Evolutionary conservation across 1,140 invertebrate genomes (phyloP), one percentile per base, ranked within the genome.

Genomic region (Papilio glaucus): DNA sequence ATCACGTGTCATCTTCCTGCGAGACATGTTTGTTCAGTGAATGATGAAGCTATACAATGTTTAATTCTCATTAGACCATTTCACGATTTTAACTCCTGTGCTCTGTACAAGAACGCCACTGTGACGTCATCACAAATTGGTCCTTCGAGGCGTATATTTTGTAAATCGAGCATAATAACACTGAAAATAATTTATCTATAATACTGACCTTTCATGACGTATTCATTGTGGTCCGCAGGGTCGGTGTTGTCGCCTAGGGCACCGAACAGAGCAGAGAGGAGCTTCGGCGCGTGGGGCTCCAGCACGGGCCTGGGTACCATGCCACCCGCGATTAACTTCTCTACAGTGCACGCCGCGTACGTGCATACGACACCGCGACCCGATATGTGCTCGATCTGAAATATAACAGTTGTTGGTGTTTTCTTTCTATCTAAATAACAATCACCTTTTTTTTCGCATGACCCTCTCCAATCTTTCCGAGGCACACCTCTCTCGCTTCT

Each of bases 181-280:
- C n/a, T n/a, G 0, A 0, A 21, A 57, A 57, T 9, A 2, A 8
- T 9, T 18, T 57, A 10, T 24, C 4, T 24, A 3, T 12, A 12
- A 12, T 3, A 57, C 49, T 12, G 13, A 96, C 96, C 96, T 95
- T 98, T 99, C 98, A 99, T 99, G 0, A 98, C 95, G 86, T 99
- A 99, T 93, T 99, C 98, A 93, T 99, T 99, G 93, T 99, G 98
- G 77, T 96, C 94, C 0, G 97, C 97, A 9, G 96, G 97, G 4
- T 95, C 98, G 10, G 95, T 96, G 2, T 94, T 93, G 70, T 95
- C 93, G 3, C 95, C 94, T 42, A 99, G 93, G 24, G 96, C 95
- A 7, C 87, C 87, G 85, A 99, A 98, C 5, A 99, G 93, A 77
- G 96, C 96, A 6, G 94, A 94, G 3, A 99, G 93, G 57, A 99